Conservation (phyloP, 2,113 vertebrate genomes). For the Protobothrops mucrosquamatus region DNA sequence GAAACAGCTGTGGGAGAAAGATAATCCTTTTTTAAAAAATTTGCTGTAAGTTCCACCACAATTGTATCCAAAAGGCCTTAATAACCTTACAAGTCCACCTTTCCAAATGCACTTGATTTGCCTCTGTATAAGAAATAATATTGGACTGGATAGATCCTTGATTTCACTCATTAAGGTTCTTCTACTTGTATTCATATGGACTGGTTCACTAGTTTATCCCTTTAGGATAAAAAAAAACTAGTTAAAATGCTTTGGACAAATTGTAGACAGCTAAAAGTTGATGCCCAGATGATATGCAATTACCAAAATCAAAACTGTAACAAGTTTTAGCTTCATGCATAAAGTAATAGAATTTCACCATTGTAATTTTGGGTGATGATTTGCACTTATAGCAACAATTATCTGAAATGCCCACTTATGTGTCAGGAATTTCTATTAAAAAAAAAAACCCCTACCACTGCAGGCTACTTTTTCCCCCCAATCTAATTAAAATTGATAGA, state of each 20-base stretch:
- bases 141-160: not conserved
- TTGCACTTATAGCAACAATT: not conserved
- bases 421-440: not conserved
- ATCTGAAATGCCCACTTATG: not conserved
- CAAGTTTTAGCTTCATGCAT: not conserved
- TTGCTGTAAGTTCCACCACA: too few species aligned
- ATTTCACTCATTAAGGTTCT: not conserved
- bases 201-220: not conserved
- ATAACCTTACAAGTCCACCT: too few species aligned
- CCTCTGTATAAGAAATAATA: not conserved
- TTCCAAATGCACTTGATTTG: not conserved
- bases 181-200: not conserved
- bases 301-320: not conserved
- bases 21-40: too few species aligned
- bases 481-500: not conserved
- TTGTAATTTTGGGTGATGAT: not conserved
- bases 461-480: not conserved
- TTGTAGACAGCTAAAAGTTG: not conserved
- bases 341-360: not conserved
- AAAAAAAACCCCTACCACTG: not conserved
- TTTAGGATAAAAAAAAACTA: not conserved
- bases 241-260: not conserved
- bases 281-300: not conserved
- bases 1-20: too few species aligned
- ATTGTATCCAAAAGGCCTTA: too few species aligned